Percentiles rank a stretch among this genome's conserved stretches.
Conservation (phyloP, 2,888 invertebrate genomes). For the Plagodis pulveraria region DNA sequence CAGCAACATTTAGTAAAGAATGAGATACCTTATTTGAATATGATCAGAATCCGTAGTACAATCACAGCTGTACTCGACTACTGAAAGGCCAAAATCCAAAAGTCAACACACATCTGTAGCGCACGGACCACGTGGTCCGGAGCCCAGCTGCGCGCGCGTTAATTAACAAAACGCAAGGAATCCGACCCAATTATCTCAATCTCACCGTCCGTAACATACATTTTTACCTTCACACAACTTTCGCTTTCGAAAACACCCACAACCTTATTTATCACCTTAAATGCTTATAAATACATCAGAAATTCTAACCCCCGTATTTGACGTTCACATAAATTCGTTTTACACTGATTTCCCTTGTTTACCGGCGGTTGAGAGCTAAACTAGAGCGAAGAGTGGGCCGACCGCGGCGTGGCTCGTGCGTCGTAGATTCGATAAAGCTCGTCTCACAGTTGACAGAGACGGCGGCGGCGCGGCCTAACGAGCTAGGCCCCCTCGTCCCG, state of each 20-base stretch:
- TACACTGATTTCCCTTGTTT: conserved; percentile 82
- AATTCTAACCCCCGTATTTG: conserved; percentile 58
- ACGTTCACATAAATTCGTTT: conserved; percentile 74
- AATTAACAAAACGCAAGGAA: conserved; percentile 75
- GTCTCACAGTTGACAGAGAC: conserved; percentile 83
- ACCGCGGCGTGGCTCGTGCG: conserved; percentile 81
- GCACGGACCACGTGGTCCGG: conserved; percentile 61
- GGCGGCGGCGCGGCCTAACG: conserved; percentile 72
- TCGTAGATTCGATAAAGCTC: conserved; percentile 85
- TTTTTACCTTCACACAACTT: conserved; percentile 27
- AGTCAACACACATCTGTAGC: conserved; percentile 13
- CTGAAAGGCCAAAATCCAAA: no score
- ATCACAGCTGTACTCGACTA: no score
- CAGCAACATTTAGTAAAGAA: neutral
- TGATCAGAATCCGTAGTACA: no score
- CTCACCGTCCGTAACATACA: conserved; percentile 29
- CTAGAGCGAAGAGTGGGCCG: conserved; percentile 78
- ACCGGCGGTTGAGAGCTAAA: conserved; percentile 77
- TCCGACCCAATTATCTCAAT: conserved; percentile 65
- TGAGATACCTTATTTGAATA: no score
- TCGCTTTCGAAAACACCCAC: conserved; percentile 30
- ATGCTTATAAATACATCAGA: conserved; percentile 39
- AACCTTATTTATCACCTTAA: conserved; percentile 33
- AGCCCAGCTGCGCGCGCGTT: conserved; percentile 66
- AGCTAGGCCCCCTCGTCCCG: conserved; percentile 59